These are phyloP conservation scores for Vesta saturnalis DNA, from an alignment of 2,888 invertebrate genomes.

Conservation along the genomic window DNA sequence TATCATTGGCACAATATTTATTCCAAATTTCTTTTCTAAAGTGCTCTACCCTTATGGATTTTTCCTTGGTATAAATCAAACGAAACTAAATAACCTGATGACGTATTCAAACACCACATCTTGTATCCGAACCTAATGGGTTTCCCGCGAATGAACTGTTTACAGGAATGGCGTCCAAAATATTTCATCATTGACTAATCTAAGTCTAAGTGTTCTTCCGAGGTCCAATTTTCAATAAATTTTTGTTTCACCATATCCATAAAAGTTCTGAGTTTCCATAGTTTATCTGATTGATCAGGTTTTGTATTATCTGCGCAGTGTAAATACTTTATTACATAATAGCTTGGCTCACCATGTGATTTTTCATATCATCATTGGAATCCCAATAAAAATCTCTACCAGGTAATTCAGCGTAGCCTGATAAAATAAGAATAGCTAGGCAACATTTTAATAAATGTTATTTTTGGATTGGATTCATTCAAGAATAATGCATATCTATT, in stretches of 20 bases:
- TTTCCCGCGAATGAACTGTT: conserved; percentile 48
- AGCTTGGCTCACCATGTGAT: too few species aligned
- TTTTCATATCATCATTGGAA: too few species aligned
- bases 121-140: too few species aligned
- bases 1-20: not conserved
- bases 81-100: conserved; percentile 39
- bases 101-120: conserved; percentile 35
- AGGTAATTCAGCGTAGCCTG: too few species aligned
- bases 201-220: conserved; percentile 34
- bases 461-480: too few species aligned
- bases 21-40: not conserved
- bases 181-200: conserved; percentile 52
- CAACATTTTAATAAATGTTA: not conserved
- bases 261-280: not conserved
- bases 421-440: too few species aligned
- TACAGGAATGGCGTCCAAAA: too few species aligned
- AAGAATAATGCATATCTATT: too few species aligned
- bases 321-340: conserved; percentile 32
- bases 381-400: too few species aligned
- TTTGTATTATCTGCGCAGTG: conserved; percentile 15
- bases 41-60: not conserved
- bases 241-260: too few species aligned
- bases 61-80: conserved; percentile 42
- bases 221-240: conserved; percentile 9
- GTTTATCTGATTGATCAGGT: too few species aligned